phyloP scores from a whole-genome alignment of 2,888 invertebrate genomes.

The Coremacera marginata region DNA sequence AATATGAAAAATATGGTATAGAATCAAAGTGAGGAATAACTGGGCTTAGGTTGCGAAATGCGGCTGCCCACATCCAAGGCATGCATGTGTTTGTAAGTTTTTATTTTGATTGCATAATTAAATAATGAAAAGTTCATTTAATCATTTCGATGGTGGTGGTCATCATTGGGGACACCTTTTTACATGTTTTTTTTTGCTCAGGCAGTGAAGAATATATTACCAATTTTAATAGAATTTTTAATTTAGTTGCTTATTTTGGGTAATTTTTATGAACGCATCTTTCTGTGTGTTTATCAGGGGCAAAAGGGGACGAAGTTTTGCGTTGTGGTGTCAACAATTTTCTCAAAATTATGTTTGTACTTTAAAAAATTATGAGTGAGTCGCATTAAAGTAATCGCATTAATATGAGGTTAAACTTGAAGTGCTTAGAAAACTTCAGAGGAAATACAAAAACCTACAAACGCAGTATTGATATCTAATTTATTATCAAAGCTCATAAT shows the following conservation, averaged over 20 bases:
- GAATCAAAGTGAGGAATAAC: neutral
- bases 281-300: no score
- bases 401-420: no score
- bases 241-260: slow-evolving; percentile 11
- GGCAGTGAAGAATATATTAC: neutral
- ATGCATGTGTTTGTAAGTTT: neutral
- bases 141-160: slow-evolving; percentile 20
- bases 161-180: neutral
- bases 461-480: no score
- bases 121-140: slow-evolving; percentile 9
- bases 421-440: no score
- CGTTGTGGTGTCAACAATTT: no score
- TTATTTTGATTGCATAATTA: slow-evolving; percentile 14
- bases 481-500: no score
- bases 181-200: neutral
- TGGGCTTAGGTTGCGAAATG: neutral
- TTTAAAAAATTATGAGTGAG: no score
- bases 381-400: no score
- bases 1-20: neutral
- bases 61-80: neutral
- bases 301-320: no score
- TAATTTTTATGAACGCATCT: no score
- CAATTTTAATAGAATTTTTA: slow-evolving; percentile 37
- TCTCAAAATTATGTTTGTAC: no score
- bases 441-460: no score